Evolutionary conservation across 2,113 vertebrate species (phyloP).

Genomic region (Nibea albiflora): DNA sequence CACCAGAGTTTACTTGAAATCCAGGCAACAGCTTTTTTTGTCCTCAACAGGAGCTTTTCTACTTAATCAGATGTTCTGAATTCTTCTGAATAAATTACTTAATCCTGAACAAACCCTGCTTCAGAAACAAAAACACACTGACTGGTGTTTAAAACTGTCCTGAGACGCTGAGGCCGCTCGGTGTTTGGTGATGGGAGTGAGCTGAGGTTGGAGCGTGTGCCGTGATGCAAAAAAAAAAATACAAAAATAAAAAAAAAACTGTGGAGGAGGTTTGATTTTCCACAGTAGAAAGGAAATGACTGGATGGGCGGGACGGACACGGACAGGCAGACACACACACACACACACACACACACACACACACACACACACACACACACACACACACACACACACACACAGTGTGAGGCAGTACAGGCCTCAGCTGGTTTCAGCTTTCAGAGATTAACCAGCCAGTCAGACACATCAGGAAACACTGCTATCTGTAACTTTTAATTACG

Average conservation of each 20-base stretch:
- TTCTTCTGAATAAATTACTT: neutral
- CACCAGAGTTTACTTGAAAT: too few species aligned
- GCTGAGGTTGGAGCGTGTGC: neutral
- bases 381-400: neutral
- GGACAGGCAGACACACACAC: conserved; percentile 33
- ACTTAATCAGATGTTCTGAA: neutral
- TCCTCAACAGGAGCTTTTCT: neutral
- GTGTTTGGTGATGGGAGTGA: neutral
- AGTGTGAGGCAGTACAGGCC: neutral
- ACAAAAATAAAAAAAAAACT: neutral
- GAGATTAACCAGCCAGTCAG: neutral
- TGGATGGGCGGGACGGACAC: conserved; percentile 37
- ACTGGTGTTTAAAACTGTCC: neutral
- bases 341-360: conserved; percentile 11
- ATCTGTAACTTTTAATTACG: neutral
- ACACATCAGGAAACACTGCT: neutral
- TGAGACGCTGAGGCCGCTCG: neutral
- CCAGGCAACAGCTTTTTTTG: too few species aligned
- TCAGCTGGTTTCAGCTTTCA: neutral
- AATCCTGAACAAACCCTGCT: neutral
- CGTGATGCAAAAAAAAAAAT: conserved; percentile 13
- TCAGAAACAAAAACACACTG: neutral
- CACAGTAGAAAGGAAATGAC: conserved; percentile 63
- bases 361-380: conserved; percentile 21
- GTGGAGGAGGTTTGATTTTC: conserved; percentile 41